phyloP scores from a whole-genome alignment of 2,113 vertebrate species.

The Bubalus kerabau region DNA sequence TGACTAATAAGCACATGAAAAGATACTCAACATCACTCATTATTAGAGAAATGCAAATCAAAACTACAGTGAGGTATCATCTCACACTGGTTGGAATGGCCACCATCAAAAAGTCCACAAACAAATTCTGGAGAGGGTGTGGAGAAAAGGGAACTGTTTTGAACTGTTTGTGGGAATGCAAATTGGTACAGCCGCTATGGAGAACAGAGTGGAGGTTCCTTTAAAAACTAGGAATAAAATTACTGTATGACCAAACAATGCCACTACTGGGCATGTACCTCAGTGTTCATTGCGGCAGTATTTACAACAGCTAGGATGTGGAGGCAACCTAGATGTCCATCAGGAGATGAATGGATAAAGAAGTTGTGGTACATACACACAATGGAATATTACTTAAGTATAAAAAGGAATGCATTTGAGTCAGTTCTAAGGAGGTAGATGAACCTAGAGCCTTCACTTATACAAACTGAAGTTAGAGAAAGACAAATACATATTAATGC shows the following conservation, averaged over 20 bases:
- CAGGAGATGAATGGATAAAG: not conserved
- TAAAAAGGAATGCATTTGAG: not conserved
- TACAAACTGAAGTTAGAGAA: not conserved
- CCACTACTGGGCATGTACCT: not conserved
- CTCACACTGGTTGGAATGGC: not conserved
- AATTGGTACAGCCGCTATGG: not conserved
- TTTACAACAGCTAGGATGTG: not conserved
- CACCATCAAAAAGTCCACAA: not conserved
- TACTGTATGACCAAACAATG: not conserved
- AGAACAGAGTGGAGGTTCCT: not conserved
- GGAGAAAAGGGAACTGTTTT: not conserved
- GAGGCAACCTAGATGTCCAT: not conserved
- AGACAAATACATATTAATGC: not conserved
- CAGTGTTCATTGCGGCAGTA: rapidly evolving
- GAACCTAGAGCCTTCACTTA: not conserved
- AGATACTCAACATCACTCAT: not conserved
- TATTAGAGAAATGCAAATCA: not conserved
- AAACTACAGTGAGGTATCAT: not conserved
- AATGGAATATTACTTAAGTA: not conserved
- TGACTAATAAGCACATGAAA: not conserved
- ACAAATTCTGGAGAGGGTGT: not conserved
- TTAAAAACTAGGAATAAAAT: not conserved
- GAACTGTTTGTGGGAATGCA: not conserved
- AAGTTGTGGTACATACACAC: not conserved
- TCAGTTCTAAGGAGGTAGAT: not conserved